Base-by-base conservation (phyloP, 2,113 vertebrate genomes). In the Dendrocopos noguchii region DNA sequence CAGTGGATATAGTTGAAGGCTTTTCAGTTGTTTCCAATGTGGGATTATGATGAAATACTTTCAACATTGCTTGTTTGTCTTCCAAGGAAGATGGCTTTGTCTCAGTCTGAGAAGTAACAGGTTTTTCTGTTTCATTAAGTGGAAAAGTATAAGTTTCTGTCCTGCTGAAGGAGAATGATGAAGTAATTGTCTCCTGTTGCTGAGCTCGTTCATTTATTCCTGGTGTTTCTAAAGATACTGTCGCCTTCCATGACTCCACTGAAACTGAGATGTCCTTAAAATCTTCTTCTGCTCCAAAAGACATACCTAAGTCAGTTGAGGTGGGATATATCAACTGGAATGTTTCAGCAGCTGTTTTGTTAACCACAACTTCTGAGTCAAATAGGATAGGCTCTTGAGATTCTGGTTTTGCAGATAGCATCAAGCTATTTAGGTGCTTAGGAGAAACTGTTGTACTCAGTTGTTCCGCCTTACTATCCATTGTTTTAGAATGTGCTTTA, bases 91-190 rank as follows among this genome's bases (percentile, higher is more conserved):
- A 53, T 27, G 52, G 9, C 47, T 88, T 87, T 84, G 64, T 84
- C 53, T 12, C 56, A 67, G 25, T 20, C 29, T 80, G 52, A 78
- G 72, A 88, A 84, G 52, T 22, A 83, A 67, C 6, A 66, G 52
- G 73, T 81, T 93, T 77, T n/a, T 93, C 79, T 39, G 46, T 88
- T 79, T 95, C 94, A 75, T 9, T 52, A 60, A 34, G n/a, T 42
- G 59, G 36, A 77, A 64, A 76, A 65, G 80, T 36, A 4, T 53
- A 44, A 65, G 64, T 74, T 60, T 57, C 39, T 19, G 9, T n/a
- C 0, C 2, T 19, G 24, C 33, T 44, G 9, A 74, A n/a, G 28
- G 57, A 55, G 9, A 85, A 52, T 2, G 80, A 59, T 5, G 56
- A 63, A 52, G 66, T 61, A 31, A 14, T 33, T 2, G 2, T 15